Percentiles rank a stretch among this genome's conserved stretches.
Evolutionary conservation across 2,113 vertebrate species (phyloP).

Genomic region (Geococcyx californianus): DNA sequence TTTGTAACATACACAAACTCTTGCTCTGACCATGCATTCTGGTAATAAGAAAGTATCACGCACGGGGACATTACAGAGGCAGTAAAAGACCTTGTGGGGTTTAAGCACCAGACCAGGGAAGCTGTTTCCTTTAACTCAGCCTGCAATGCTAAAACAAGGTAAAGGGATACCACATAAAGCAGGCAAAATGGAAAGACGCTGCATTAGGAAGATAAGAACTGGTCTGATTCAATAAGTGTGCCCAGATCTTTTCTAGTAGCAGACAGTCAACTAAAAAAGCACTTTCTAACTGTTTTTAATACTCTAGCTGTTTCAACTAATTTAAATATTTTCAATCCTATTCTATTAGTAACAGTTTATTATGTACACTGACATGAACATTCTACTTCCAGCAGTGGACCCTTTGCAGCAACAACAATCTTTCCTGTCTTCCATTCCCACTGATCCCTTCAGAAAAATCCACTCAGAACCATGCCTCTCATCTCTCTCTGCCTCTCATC

Average conservation of each 20-base stretch:
- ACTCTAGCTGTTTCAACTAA: background rate
- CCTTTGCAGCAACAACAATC: background rate
- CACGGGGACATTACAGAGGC: background rate
- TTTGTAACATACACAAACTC: background rate
- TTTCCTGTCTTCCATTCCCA: background rate
- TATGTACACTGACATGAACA: background rate
- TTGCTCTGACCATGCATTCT: background rate
- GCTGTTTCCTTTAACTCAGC: background rate
- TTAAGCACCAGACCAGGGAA: background rate
- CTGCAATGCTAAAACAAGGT: background rate
- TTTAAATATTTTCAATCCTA: background rate
- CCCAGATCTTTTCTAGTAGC: background rate
- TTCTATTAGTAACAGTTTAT: background rate
- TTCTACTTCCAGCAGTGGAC: background rate
- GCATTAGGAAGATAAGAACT: background rate
- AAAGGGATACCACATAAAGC: background rate
- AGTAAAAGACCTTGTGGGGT: background rate
- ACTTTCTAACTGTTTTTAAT: background rate
- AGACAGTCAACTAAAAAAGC: background rate
- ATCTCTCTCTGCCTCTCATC: background rate
- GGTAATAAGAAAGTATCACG: background rate
- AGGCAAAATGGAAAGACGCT: background rate
- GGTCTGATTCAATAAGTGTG: background rate
- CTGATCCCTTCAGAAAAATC: background rate
- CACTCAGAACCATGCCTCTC: background rate